Conservation (phyloP, 2,797 vertebrate genomes). For the Sphenopsis melanotis region DNA sequence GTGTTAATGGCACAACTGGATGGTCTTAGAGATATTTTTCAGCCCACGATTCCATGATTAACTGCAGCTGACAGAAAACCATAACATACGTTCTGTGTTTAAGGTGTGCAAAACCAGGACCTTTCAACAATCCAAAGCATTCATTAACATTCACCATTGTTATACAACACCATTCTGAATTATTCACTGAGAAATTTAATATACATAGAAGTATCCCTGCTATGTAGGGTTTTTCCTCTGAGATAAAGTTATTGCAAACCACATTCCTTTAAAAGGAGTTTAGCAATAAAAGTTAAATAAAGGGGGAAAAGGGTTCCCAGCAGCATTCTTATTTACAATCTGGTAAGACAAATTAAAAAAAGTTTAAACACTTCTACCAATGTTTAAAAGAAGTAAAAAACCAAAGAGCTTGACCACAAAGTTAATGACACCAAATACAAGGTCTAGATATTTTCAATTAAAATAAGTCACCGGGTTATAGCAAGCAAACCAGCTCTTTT, state of each 20-base stretch:
- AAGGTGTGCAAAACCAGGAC: not conserved
- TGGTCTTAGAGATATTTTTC: not conserved
- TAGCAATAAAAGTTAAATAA: not conserved
- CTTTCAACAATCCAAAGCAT: not conserved
- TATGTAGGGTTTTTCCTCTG: not conserved
- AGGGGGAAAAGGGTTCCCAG: not conserved
- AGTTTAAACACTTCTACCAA: not conserved
- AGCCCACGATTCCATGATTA: not conserved
- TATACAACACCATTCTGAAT: not conserved
- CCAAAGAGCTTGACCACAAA: not conserved
- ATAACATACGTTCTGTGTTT: fast-evolving
- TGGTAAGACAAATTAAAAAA: not conserved
- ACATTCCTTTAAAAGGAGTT: not conserved
- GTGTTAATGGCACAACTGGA: not conserved
- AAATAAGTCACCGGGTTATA: not conserved
- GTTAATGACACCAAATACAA: not conserved
- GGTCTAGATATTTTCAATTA: not conserved
- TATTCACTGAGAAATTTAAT: not conserved
- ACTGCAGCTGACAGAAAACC: not conserved
- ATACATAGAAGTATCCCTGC: not conserved
- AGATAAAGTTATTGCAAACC: not conserved
- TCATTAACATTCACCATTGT: not conserved
- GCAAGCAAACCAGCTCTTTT: not conserved
- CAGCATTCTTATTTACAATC: not conserved
- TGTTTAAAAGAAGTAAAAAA: not conserved